These are phyloP conservation scores for Sitta europaea DNA, from an alignment of 2,113 vertebrate genomes.

Conservation along the genomic window DNA sequence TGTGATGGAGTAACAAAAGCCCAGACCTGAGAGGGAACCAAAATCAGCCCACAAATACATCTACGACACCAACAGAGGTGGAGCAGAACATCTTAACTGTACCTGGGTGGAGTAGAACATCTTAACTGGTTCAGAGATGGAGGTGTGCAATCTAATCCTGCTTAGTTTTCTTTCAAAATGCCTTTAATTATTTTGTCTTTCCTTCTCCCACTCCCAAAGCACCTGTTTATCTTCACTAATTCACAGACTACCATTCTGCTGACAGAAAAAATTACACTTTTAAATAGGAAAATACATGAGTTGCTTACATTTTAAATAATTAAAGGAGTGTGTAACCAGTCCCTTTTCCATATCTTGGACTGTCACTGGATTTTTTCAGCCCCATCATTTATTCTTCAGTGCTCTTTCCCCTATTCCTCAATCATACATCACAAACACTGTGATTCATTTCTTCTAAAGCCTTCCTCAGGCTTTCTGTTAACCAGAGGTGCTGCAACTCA, in stretches of 20 bases:
- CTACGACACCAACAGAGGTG: not conserved
- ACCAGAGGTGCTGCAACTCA: not conserved
- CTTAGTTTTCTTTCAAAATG: not conserved
- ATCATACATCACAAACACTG: not conserved
- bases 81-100: not conserved
- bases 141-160: not conserved
- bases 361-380: not conserved
- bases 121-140: not conserved
- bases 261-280: not conserved
- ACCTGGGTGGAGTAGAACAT: too few species aligned
- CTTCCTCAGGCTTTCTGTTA: not conserved
- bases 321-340: not conserved
- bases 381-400: not conserved
- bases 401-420: not conserved
- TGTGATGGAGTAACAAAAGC: conserved; percentile 43
- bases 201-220: not conserved
- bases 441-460: not conserved
- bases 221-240: not conserved
- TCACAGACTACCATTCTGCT: not conserved
- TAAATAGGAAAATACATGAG: not conserved
- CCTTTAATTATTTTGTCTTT: not conserved
- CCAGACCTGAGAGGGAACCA: conserved; percentile 41
- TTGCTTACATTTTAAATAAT: not conserved
- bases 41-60: not conserved
- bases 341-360: not conserved